These are phyloP conservation scores for Paramisgurnus dabryanus DNA, from an alignment of 2,113 vertebrate genomes.

Conservation along the genomic window DNA sequence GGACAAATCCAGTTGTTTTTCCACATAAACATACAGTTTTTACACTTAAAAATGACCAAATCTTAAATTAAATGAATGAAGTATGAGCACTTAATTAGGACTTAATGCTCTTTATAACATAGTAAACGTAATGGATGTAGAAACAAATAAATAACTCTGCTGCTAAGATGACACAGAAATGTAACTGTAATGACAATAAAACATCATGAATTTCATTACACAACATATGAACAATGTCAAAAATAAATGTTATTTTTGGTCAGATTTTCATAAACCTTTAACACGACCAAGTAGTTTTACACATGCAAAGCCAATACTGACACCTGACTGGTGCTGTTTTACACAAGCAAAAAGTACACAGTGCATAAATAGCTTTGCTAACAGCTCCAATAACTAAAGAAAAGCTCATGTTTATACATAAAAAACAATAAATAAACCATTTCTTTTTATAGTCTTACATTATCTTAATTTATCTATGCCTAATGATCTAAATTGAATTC, in stretches of 20 bases:
- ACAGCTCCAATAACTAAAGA: not conserved
- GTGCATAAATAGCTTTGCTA: not conserved
- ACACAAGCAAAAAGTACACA: not conserved
- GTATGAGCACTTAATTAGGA: too few relatives aligned
- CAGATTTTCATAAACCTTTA: not conserved
- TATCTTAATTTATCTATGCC: not conserved
- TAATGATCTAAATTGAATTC: not conserved
- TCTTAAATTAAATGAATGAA: not conserved
- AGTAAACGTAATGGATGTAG: not conserved
- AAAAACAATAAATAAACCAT: not conserved
- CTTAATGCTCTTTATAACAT: not conserved
- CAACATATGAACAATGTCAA: not conserved
- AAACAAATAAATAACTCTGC: constrained; percentile 2
- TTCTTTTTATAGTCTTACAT: not conserved
- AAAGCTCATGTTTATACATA: not conserved
- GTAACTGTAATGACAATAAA: not conserved
- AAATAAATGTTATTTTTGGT: not conserved
- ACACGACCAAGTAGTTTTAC: constrained; percentile 1
- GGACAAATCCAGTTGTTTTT: constrained; percentile 1
- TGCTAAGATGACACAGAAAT: not conserved
- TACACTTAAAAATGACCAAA: constrained; percentile 10
- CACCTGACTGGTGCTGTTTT: not conserved
- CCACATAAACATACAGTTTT: not conserved
- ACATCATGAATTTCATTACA: not conserved
- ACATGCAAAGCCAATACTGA: constrained; percentile 7